A percentile compares a stretch with the other conserved stretches of the same genome.
Conservation (phyloP, 2,888 invertebrate genomes). For the Anorthoa munda region DNA sequence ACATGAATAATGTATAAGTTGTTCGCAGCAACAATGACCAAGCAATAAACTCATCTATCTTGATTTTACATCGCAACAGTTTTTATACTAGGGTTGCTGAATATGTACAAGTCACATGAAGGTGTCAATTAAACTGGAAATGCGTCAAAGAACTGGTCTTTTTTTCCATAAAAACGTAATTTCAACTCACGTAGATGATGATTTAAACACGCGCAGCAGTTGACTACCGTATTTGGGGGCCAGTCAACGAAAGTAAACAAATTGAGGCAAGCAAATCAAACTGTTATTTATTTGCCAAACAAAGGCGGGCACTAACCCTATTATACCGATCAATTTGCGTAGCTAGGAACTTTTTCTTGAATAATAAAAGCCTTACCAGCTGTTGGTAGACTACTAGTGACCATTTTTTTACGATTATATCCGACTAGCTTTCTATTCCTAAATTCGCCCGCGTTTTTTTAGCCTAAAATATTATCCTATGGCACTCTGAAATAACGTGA, state of each 20-base stretch:
- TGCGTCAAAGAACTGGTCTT: too few relatives aligned
- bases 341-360: too few relatives aligned
- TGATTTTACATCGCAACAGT: slow-evolving; percentile 35
- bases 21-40: slow-evolving; percentile 53
- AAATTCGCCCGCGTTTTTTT: too few relatives aligned
- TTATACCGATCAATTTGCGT: neutral
- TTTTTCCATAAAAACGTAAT: neutral
- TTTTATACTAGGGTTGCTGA: slow-evolving; percentile 46
- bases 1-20: slow-evolving; percentile 54
- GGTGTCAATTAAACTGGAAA: slow-evolving; percentile 40
- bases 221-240: slow-evolving; percentile 5
- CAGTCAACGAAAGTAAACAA: neutral
- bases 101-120: slow-evolving; percentile 11
- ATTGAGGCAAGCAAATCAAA: neutral
- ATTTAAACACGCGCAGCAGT: neutral
- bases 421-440: too few relatives aligned
- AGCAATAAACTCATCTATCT: slow-evolving; percentile 62
- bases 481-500: too few relatives aligned
- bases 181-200: neutral
- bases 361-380: too few relatives aligned
- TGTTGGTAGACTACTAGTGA: too few relatives aligned
- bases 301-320: neutral
- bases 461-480: too few relatives aligned
- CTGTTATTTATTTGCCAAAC: slow-evolving; percentile 7
- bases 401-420: too few relatives aligned